Evolutionary conservation across 1,140 invertebrate species (phyloP), one percentile per base, ranked within the genome.

Genomic region (Cyrtorhinus lividipennis): DNA sequence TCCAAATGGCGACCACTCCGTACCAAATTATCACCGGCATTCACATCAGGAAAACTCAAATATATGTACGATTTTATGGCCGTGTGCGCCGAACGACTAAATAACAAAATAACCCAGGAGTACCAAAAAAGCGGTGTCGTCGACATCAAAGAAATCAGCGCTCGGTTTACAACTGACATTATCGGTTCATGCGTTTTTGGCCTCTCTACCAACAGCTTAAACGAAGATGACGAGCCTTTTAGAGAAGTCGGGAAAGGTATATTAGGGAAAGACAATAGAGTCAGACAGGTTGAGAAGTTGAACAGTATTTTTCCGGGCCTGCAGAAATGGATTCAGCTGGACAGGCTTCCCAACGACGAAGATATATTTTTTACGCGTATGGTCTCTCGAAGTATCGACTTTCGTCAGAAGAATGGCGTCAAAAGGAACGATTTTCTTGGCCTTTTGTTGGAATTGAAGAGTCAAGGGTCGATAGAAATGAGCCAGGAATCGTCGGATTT

Each of bases 111-210:
- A 22, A 63, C 73, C 1, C 58, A 69, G 18, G 20, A 27, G 22
- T 44, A 45, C 1, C 8, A 23, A 1, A 53, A 59, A 20, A 25
- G 27, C 15, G 20, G 38, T 10, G 2, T 46, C 23, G 48, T 75
- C 10, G 74, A 78, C 59, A 69, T 77, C 0, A 74, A 73, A 66
- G 71, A 73, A 22, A 65, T 77, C 0, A 69, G 77, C 24, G 70
- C 75, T 0, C 74, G 75, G 67, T 80, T 76, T 60, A 78, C 76
- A 2, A 80, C 78, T 15, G 79, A 81, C 66, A 76, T 80, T 1
- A 81, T 82, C 2, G 75, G 75, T 22, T 75, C 74, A 0, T 79
- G 77, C 65, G 78, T 76, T 12, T 81, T 81, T 67, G 81, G 81
- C 0, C 73, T 83, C 2, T 75, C 82, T 20, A 78, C 78, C 64